Base-by-base conservation (phyloP, 1,140 invertebrate species). In the Drosophila orosa region DNA sequence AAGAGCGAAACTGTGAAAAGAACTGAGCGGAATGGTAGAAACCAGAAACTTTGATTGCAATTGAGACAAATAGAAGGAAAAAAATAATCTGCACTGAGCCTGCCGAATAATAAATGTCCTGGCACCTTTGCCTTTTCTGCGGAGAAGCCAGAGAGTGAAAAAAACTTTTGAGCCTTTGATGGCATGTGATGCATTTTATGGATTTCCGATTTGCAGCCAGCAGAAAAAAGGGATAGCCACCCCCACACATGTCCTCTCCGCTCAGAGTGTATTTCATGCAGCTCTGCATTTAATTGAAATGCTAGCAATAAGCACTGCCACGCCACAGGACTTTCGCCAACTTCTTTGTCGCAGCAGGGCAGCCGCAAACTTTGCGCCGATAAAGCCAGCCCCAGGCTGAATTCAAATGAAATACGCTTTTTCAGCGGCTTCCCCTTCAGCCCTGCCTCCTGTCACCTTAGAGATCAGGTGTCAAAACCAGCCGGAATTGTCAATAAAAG, bases 261-360 rank as follows among this genome's bases (percentile, higher is more conserved):
- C 22, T 47, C 69, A 81, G 72, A 86, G 66, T 80, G 83, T 78
- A 78, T 86, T 86, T 86, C 82, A 86, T 86, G 82, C 69, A 81
- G 82, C 82, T 86, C 78, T 86, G 82, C 82, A 77, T 86, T 86
- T 86, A 86, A 86, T 86, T 86, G 82, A 86, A 85, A 86, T 74
- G 81, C 81, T 62, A 77, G 78, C 62, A 77, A 58, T 59, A 77
- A 57, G 71, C 68, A 54, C 44, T 62, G 62, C 50, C 52, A 42
- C 19, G 50, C 44, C 58, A 42, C 77, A 48, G 62, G 55, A 52
- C 55, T 55, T 61, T 62, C 35, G 31, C 50, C 60, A 73, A 69
- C 72, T 79, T 55, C 33, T 22, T 31, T 33, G 60, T 40, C 45
- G 44, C 44, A 65, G 61, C 13, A 33, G 60, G 50, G 27, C 31